Conservation (phyloP, 2,113 vertebrate genomes). For the Solenodon paradoxus region DNA sequence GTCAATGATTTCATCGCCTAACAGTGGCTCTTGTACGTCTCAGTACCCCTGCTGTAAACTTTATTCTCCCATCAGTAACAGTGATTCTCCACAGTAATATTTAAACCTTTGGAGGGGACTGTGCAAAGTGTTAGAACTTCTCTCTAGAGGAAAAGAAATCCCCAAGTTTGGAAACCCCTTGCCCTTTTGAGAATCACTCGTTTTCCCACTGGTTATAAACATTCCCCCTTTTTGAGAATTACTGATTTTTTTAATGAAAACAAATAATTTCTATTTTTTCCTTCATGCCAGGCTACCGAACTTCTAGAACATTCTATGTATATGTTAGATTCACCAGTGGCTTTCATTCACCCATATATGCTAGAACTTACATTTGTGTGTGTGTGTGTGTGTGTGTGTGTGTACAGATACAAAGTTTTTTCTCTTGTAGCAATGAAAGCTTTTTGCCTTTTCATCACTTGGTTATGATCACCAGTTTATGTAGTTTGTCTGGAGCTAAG, state of each 20-base stretch:
- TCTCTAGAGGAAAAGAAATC: background rate
- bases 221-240: background rate
- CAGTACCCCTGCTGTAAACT: background rate
- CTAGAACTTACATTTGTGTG: background rate
- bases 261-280: background rate
- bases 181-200: background rate
- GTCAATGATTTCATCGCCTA: background rate
- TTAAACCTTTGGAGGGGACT: background rate
- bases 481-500: background rate
- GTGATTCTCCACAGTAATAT: background rate
- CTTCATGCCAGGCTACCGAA: background rate
- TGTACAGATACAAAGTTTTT: background rate
- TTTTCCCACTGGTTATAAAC: background rate
- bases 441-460: background rate
- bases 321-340: background rate
- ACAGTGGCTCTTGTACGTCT: background rate
- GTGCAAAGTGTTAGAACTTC: background rate
- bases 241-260: constrained; percentile 4
- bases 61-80: background rate
- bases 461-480: background rate
- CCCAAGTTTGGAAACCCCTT: background rate
- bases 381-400: background rate
- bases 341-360: background rate
- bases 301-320: background rate
- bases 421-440: background rate